A percentile compares a stretch with the other conserved stretches of the same genome.
Conservation (phyloP, 37 sponge, comb jelly and placozoan genomes). For the Beroe ovata region DNA sequence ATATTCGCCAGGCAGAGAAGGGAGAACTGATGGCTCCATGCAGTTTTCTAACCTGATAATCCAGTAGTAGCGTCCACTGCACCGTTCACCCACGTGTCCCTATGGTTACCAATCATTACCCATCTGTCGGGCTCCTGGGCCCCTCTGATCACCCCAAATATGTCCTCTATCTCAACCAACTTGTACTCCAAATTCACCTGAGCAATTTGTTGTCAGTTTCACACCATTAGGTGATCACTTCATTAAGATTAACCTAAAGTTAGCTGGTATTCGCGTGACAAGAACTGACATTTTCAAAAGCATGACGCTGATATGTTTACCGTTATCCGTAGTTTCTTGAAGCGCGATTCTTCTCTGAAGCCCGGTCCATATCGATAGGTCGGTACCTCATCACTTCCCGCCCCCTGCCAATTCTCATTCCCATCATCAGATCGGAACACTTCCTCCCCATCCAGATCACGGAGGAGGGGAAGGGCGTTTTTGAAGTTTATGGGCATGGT, state of each 20-base stretch:
- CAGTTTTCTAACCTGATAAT: slow-evolving; percentile 21
- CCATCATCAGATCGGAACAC: not conserved
- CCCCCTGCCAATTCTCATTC: slow-evolving; percentile 7
- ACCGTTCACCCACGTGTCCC: slow-evolving; percentile 54
- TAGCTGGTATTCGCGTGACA: no score
- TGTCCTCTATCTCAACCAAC: slow-evolving; percentile 52
- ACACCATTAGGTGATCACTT: no score
- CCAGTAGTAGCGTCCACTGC: slow-evolving; percentile 60
- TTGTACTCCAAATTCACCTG: slow-evolving; percentile 66
- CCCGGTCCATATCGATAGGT: slow-evolving; percentile 25
- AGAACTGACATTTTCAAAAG: no score
- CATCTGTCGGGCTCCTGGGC: slow-evolving; percentile 49
- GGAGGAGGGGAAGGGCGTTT: slow-evolving; percentile 56
- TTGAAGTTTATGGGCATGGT: slow-evolving; percentile 53
- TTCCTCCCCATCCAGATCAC: not conserved
- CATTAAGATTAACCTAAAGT: no score
- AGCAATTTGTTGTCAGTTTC: no score
- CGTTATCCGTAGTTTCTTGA: slow-evolving; percentile 8
- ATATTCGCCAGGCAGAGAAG: no score
- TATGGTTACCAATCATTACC: slow-evolving; percentile 56
- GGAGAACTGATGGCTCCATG: no score
- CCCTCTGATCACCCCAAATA: slow-evolving; percentile 32
- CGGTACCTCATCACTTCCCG: not conserved
- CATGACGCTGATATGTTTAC: no score
- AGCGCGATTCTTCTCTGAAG: not conserved